Conservation (phyloP, 2,888 invertebrate species). For the Chaetogeoica ovagalla region DNA sequence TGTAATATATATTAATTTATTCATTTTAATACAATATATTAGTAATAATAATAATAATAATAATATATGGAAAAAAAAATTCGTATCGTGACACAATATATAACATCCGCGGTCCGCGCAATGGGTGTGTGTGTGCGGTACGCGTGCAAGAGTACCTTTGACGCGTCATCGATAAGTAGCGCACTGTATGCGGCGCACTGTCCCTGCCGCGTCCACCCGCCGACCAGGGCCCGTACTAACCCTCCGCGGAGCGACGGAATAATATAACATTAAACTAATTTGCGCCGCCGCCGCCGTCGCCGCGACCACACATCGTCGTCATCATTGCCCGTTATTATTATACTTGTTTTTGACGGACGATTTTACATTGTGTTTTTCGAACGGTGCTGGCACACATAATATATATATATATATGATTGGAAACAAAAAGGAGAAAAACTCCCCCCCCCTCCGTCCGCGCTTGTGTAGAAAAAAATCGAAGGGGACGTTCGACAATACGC, state of each 20-base stretch:
- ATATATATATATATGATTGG: neutral
- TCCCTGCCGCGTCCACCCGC: neutral
- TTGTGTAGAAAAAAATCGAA: neutral
- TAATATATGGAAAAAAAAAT: too few relatives aligned
- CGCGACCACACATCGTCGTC: neutral
- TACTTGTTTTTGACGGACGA: slow-evolving; percentile 38
- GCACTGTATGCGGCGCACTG: slow-evolving; percentile 32
- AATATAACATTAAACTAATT: slow-evolving; percentile 45
- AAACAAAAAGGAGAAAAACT: neutral
- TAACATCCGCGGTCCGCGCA: too few relatives aligned
- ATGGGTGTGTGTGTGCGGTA: neutral
- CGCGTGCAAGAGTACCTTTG: slow-evolving; percentile 3
- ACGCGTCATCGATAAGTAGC: slow-evolving; percentile 49
- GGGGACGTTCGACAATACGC: slow-evolving; percentile 15
- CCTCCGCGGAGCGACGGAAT: neutral
- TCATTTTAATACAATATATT: too few relatives aligned
- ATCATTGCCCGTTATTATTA: slow-evolving; percentile 16
- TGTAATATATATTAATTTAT: too few relatives aligned
- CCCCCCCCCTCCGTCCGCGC: neutral
- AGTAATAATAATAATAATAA: too few relatives aligned
- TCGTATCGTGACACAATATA: too few relatives aligned
- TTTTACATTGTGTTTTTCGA: neutral
- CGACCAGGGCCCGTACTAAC: slow-evolving; percentile 4
- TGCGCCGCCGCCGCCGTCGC: slow-evolving; percentile 23
- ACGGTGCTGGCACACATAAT: neutral